These are phyloP conservation scores for Albula goreensis DNA, from an alignment of 2,113 vertebrate genomes.

Conservation along the genomic window DNA sequence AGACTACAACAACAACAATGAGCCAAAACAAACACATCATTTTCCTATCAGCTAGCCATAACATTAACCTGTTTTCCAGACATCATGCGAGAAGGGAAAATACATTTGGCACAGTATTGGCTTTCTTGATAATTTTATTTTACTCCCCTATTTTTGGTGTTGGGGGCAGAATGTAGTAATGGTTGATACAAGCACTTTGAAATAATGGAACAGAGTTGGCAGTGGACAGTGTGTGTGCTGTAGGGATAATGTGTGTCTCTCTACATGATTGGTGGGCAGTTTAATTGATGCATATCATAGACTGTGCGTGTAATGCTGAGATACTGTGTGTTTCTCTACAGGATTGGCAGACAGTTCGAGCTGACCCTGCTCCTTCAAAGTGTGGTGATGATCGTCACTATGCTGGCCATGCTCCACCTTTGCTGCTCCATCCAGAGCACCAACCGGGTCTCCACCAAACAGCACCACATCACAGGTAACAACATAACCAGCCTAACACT, in stretches of 20 bases:
- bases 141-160: too few species aligned
- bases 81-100: too few species aligned
- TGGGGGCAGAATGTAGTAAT: too few species aligned
- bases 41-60: too few species aligned
- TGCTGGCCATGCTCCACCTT: constrained; percentile 75
- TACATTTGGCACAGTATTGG: too few species aligned
- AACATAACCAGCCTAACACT: not conserved
- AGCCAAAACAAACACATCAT: too few species aligned
- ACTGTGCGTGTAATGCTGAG: not conserved
- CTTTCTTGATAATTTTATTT: too few species aligned
- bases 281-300: not conserved
- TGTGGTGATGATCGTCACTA: constrained; percentile 76
- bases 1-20: too few species aligned
- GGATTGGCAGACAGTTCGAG: constrained; percentile 81
- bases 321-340: constrained; percentile 31
- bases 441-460: constrained; percentile 72
- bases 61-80: too few species aligned
- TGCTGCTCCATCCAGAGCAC: constrained; percentile 71
- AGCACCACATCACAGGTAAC: constrained; percentile 72
- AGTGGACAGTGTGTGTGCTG: too few species aligned
- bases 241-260: not conserved
- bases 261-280: not conserved
- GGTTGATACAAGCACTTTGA: too few species aligned
- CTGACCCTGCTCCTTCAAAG: constrained; percentile 76
- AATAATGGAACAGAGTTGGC: too few species aligned